Evolutionary conservation across 2,888 invertebrate genomes (phyloP), one percentile per base, ranked within the genome.

Genomic region (Perizoma affinitatum): DNA sequence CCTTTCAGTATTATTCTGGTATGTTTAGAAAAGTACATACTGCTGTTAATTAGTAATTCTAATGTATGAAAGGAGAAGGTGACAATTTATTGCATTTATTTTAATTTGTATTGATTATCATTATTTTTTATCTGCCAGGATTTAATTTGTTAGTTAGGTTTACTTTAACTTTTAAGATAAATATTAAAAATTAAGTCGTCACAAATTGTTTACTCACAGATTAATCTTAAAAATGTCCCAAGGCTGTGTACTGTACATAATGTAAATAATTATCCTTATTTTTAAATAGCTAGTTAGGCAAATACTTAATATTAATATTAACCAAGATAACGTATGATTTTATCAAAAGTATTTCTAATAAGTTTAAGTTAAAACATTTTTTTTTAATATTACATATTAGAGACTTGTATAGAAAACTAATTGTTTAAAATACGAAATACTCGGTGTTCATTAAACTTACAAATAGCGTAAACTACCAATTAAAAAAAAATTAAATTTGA

Each of bases 201-300:
- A 83, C 84, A 84, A 83, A 71, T 73, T 82, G 73, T 58, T 73
- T 72, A 52, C 38, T 42, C 67, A 10, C 73, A 70, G 64, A 49
- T 70, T 74, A 61, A 61, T 64, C 79, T 82, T 80, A 80, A 76
- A 81, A 88, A 84, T 84, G 84, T 89, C 82, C 83, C 78, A 78
- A 85, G 86, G 83, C 87, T 89, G 87, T 88, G 83, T 83, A 73
- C 68, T 83, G 86, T 90, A 90, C 84, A 88, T 88, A 84, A 84
- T 88, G 86, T 86, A 84, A 84, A 86, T 85, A 77, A 36, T 48
- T 69, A 78, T 80, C 76, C 79, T 79, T 82, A 77, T 73, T 69
- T 71, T 69, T 61, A 59, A 54, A 40, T 58, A 43, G 36, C 5
- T 52, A 55, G 49, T 34, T 56, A 10, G 10, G 42, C 22, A 38